These are phyloP conservation scores for Epizoanthus stellaris DNA, from an alignment of 92 coral and sea anemone genomes.

Conservation along the genomic window DNA sequence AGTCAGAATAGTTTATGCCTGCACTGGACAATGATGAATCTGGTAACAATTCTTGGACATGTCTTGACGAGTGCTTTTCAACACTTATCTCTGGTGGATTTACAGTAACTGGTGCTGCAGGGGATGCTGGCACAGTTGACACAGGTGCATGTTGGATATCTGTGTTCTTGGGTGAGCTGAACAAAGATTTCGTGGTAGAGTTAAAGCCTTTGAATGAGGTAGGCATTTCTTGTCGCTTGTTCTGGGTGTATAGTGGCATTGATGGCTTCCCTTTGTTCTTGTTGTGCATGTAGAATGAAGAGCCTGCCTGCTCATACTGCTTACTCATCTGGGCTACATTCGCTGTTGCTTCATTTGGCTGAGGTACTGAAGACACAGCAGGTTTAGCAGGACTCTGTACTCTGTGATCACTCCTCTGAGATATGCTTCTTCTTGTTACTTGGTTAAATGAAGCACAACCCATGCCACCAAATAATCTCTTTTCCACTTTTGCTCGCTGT, in stretches of 20 bases:
- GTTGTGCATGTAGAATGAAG: neutral
- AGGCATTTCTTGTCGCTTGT: neutral
- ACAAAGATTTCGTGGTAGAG: too few relatives aligned
- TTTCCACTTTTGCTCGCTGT: conserved; percentile 24
- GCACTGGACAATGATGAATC: too few relatives aligned
- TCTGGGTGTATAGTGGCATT: too few relatives aligned
- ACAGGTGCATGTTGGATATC: conserved; percentile 2
- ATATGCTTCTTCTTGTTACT: neutral
- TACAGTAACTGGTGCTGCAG: neutral
- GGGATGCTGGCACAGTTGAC: neutral
- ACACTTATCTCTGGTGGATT: neutral
- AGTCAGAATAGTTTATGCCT: neutral
- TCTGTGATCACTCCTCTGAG: neutral
- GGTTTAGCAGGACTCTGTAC: neutral
- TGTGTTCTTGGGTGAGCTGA: neutral
- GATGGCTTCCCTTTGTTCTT: neutral
- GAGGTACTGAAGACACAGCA: too few relatives aligned
- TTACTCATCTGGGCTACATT: neutral
- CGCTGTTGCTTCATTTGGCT: neutral
- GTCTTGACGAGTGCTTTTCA: neutral
- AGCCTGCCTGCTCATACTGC: neutral
- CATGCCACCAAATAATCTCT: neutral
- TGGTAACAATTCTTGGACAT: too few relatives aligned
- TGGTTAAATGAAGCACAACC: neutral
- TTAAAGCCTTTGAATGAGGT: neutral